Conservation (phyloP, 2,797 vertebrate genomes). For the Sorex maritimensis region DNA sequence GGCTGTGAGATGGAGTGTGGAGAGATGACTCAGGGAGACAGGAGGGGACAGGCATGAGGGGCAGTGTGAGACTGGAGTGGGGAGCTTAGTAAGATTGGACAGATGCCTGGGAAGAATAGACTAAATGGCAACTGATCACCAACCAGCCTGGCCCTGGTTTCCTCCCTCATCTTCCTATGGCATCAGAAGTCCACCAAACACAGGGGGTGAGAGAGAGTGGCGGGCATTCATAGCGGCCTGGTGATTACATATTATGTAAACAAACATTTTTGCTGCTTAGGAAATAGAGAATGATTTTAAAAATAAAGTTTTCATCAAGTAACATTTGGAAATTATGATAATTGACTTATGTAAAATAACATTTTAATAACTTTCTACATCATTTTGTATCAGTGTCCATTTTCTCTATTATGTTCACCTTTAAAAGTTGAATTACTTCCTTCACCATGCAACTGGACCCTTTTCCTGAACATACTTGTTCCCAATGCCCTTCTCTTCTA, state of each 20-base stretch:
- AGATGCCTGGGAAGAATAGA: too few species aligned
- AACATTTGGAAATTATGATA: background rate
- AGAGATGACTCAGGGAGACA: too few species aligned
- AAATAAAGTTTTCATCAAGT: background rate
- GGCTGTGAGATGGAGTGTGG: too few species aligned
- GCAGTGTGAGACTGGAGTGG: too few species aligned
- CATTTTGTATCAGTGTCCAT: background rate
- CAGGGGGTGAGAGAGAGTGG: too few species aligned
- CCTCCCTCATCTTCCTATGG: too few species aligned
- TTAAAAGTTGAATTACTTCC: background rate
- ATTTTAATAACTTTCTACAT: background rate
- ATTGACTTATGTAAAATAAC: background rate
- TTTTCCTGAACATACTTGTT: background rate
- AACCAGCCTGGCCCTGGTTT: too few species aligned
- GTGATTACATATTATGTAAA: background rate
- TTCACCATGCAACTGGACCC: background rate
- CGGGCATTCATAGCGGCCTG: too few species aligned
- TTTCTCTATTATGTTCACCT: background rate
- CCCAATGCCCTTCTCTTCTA: background rate
- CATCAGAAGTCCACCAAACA: too few species aligned
- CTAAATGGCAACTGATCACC: too few species aligned
- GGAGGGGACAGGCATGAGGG: too few species aligned
- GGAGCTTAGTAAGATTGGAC: too few species aligned
- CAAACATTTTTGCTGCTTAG: background rate
- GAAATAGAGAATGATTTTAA: background rate